Conservation (phyloP, 2,888 invertebrate species). For the Hydraecia micacea region DNA sequence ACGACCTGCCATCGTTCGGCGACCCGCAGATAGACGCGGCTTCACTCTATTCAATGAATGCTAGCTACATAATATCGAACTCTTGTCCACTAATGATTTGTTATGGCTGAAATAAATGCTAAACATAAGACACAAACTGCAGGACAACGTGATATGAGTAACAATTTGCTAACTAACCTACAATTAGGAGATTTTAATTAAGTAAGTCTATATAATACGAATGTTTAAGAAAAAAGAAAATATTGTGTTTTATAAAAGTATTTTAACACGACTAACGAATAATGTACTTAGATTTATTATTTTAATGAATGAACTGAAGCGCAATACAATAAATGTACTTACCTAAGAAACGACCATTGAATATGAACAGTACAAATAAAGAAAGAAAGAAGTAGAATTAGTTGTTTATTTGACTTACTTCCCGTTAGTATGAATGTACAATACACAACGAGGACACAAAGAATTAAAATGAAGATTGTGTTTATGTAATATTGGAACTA, state of each 20-base stretch:
- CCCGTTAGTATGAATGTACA: background rate
- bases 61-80: background rate
- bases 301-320: no score
- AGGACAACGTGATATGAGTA: no score
- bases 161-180: background rate
- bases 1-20: constrained; percentile 14
- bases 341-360: background rate
- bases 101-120: background rate
- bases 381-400: background rate
- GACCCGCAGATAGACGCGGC: background rate
- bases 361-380: background rate
- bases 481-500: background rate
- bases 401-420: no score
- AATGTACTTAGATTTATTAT: no score
- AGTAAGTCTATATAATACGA: background rate
- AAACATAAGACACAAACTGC: background rate
- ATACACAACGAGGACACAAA: background rate
- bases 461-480: background rate
- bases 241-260: background rate
- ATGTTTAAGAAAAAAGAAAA: background rate
- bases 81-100: background rate
- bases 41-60: background rate
- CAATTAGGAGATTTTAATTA: background rate
- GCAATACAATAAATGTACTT: background rate
- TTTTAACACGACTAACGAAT: background rate